phyloP scores from a whole-genome alignment of 2,888 invertebrate genomes.

The Conops quadrifasciatus region DNA sequence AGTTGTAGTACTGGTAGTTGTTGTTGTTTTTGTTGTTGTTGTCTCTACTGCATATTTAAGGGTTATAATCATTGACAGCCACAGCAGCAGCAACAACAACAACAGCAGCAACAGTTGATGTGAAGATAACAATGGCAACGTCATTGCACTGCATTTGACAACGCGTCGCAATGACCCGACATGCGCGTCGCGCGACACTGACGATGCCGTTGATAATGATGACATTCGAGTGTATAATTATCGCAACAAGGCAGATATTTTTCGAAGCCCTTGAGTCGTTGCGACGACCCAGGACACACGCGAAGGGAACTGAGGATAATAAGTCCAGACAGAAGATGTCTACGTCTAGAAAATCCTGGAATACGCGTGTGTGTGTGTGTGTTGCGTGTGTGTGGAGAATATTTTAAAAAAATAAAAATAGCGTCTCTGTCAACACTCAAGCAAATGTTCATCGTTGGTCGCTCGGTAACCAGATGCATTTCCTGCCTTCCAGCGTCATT shows the following conservation, averaged over 20 bases:
- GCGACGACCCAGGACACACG: not conserved
- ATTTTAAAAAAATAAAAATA: conserved; percentile 26
- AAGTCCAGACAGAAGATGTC: conserved; percentile 33
- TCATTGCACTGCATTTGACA: too few relatives aligned
- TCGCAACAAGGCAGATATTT: not conserved
- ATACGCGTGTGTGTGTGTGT: not conserved
- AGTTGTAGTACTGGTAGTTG: too few relatives aligned
- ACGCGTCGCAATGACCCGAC: not conserved
- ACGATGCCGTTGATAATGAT: not conserved
- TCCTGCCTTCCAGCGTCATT: too few relatives aligned
- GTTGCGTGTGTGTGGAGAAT: too few relatives aligned
- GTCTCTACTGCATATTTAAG: conserved; percentile 5
- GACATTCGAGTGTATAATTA: conserved; percentile 24
- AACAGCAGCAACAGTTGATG: too few relatives aligned
- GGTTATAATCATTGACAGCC: not conserved
- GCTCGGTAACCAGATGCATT: conserved; percentile 5
- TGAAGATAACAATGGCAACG: too few relatives aligned
- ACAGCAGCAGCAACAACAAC: too few relatives aligned
- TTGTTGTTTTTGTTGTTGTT: too few relatives aligned
- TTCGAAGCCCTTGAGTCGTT: too few relatives aligned
- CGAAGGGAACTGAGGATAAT: conserved; percentile 6
- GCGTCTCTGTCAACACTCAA: not conserved
- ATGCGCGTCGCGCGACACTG: not conserved
- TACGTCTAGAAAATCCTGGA: conserved; percentile 30
- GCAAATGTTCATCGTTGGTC: not conserved